These are phyloP conservation scores for Zaprionus ghesquierei DNA, from an alignment of 1,140 invertebrate species.

Conservation along the genomic window DNA sequence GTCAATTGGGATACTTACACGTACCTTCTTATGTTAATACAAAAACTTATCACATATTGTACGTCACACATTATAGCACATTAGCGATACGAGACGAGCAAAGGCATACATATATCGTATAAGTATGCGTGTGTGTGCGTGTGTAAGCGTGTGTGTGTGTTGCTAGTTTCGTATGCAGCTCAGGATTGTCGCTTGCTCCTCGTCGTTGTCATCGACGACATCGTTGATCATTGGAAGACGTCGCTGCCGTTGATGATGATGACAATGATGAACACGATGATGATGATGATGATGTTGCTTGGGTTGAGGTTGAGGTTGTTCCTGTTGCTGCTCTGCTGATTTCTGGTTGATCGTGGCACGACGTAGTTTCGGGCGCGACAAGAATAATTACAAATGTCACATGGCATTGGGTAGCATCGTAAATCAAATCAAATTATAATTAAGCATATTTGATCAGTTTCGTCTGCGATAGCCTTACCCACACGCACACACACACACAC, in stretches of 20 bases:
- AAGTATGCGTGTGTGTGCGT: not conserved
- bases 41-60: constrained; percentile 6
- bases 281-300: constrained; percentile 10
- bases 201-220: constrained; percentile 56
- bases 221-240: constrained; percentile 20
- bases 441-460: constrained; percentile 81
- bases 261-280: constrained; percentile 19
- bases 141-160: not conserved
- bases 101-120: not conserved
- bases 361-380: constrained; percentile 75
- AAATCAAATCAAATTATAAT: constrained; percentile 83
- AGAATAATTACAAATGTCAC: constrained; percentile 82
- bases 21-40: not conserved
- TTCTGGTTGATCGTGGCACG: constrained; percentile 61
- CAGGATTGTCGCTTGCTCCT: constrained; percentile 78
- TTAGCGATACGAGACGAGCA: constrained; percentile 22
- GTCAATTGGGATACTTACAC: not conserved
- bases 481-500: too few species aligned
- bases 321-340: constrained; percentile 44
- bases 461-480: constrained; percentile 43
- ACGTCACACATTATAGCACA: constrained; percentile 10
- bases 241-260: constrained; percentile 30
- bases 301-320: constrained; percentile 24
- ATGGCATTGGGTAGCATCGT: constrained; percentile 78
- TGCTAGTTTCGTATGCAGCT: constrained; percentile 75